Evolutionary conservation across 2,888 invertebrate species (phyloP), one percentile per base, ranked within the genome.

Genomic region (Pyrocoelia pectoralis): DNA sequence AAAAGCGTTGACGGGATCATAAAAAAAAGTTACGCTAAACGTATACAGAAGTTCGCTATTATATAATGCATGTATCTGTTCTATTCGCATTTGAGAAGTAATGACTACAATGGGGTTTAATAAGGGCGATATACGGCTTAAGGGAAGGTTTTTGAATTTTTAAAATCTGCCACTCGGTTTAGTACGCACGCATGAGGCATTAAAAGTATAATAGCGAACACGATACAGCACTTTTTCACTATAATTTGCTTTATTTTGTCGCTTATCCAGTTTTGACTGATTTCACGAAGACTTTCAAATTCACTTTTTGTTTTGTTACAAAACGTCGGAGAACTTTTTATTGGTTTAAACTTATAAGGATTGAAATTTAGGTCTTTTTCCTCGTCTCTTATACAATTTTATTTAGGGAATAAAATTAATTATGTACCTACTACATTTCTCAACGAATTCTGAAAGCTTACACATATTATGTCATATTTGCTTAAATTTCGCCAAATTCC

Each of bases 221-320:
- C 71, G 72, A 61, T 67, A 69, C 67, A 70, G 72, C 72, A 73
- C 72, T 73, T 70, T 69, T 71, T 68, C 38, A 28, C 28, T 68
- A 67, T 70, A 71, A 68, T 71, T 70, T 71, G 62, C 57, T 70
- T 70, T 70, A 69, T 71, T 68, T 63, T 64, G 51, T 49, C 55
- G 50, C 41, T 58, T 63, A 58, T 63, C 52, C 58, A 58, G 54
- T 57, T 63, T 49, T 57, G 57, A 48, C 33, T 38, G 53, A 29
- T 17, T 56, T 52, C 19, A 49, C 17, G 48, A 40, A 48, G 19
- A 46, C 56, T 52, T 52, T 50, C 48, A 18, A 46, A 46, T 24
- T 49, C 49, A 13, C 13, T 43, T 54, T 54, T 55, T 55, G 13
- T 29, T 28, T 15, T 24, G 43, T 29, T 56, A 46, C 41, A 48